Base-by-base conservation (phyloP, 2,888 invertebrate species). In the Sicus ferrugineus region DNA sequence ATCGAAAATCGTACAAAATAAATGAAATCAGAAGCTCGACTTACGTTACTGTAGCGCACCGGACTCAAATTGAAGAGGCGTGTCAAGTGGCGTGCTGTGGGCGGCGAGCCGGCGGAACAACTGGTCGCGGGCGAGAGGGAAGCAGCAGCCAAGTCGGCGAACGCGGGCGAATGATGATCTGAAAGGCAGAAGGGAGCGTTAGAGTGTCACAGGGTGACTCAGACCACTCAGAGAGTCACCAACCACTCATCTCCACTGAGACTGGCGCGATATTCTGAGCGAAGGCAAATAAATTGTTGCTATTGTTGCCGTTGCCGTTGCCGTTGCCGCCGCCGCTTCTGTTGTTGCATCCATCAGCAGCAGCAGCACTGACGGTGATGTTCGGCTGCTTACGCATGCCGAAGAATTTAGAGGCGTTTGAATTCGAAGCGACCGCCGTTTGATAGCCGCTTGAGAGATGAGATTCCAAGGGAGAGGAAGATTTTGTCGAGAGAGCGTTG, bases 281-380 rank as follows among this genome's bases (percentile, higher is more conserved):
- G 58, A 84, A 84, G 6, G 83, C 78, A 64, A 84, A 84, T 66
- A 85, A 75, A 72, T 84, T 82, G 31, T 83, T 83, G 28, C 14
- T 59, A 38, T 31, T 59, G 71, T 85, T 83, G 28, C 82, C 83
- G 26, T 81, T 84, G 70, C 81, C 83, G 71, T 82, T 82, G 34
- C 82, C 83, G 28, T 85, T 82, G 30, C 82, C n/a, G n/a, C n/a
- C n/a, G n/a, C n/a, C 82, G 34, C 81, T 83, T n/a, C 81, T 84
- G 70, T 81, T 84, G 71, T 82, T 83, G 28, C 80, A 77, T 52
- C 82, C 78, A 70, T 84, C 84, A 42, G 84, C 84, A 48, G 84
- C 84, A 48, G 84, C 80, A 4, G 84, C 81, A 73, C 81, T 82
- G 58, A 84, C 74, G 3, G 82, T 83, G n/a, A 84, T 74, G 50